Conservation (phyloP, 2,888 invertebrate genomes). For the Scelioninae gen. 2 region DNA sequence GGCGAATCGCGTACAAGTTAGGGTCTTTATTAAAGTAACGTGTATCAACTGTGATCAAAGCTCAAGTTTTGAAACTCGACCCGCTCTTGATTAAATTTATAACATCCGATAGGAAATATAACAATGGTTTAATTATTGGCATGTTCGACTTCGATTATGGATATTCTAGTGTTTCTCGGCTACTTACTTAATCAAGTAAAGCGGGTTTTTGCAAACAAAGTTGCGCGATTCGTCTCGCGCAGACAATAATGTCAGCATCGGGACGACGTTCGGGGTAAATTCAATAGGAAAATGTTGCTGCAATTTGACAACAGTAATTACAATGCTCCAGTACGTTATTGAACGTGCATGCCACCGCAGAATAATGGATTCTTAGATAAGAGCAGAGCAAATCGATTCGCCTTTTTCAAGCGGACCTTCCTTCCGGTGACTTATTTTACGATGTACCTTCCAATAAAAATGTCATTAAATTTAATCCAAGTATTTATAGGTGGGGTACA, state of each 20-base stretch:
- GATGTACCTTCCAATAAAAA: too few species aligned
- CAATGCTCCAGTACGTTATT: too few species aligned
- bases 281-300: background rate
- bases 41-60: conserved; percentile 47
- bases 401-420: too few species aligned
- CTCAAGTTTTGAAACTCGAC: conserved; percentile 32
- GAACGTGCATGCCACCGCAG: too few species aligned
- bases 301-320: too few species aligned
- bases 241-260: too few species aligned
- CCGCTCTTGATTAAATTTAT: conserved; percentile 45
- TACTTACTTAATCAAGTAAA: conserved; percentile 28
- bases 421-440: too few species aligned
- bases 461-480: too few species aligned
- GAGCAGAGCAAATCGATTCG: too few species aligned
- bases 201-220: conserved; percentile 26
- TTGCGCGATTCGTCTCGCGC: background rate
- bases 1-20: conserved; percentile 28
- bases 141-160: conserved; percentile 11
- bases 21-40: conserved; percentile 40
- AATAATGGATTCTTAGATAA: too few species aligned
- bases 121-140: conserved; percentile 38
- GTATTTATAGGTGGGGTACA: too few species aligned
- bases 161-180: conserved; percentile 16
- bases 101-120: conserved; percentile 30
- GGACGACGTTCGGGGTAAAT: background rate